These are phyloP conservation scores for Chauna torquata DNA, from an alignment of 2,113 vertebrate genomes.

Conservation along the genomic window DNA sequence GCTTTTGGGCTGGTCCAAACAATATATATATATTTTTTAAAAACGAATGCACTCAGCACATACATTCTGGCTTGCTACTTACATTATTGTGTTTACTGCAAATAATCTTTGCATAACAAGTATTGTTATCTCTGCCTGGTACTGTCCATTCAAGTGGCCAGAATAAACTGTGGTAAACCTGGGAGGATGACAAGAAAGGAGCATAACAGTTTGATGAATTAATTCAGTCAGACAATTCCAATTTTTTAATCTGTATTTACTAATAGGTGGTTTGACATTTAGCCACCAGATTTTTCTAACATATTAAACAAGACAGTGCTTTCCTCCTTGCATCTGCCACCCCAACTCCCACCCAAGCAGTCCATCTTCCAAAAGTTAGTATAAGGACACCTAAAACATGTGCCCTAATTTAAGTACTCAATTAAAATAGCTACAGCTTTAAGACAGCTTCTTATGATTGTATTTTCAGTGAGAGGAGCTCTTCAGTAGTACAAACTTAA, in stretches of 20 bases:
- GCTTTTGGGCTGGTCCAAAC: not conserved
- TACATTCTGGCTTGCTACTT: constrained; percentile 47
- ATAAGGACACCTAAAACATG: not conserved
- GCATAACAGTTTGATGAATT: not conserved
- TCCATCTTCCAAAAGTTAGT: not conserved
- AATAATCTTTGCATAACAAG: constrained; percentile 91
- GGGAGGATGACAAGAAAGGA: not conserved
- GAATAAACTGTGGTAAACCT: constrained; percentile 93
- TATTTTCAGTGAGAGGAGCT: not conserved
- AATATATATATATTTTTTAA: too few species aligned
- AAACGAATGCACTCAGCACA: not conserved
- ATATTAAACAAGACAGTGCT: not conserved
- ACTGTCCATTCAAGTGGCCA: constrained; percentile 97
- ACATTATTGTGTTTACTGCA: constrained; percentile 90
- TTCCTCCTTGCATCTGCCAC: not conserved
- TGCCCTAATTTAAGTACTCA: not conserved
- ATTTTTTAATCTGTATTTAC: not conserved
- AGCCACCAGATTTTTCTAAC: not conserved
- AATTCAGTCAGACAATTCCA: not conserved
- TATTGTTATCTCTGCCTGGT: constrained; percentile 88
- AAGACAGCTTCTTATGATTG: not conserved
- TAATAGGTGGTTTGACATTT: not conserved
- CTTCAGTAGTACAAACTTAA: not conserved
- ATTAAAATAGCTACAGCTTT: not conserved
- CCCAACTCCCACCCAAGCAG: not conserved